These are phyloP conservation scores for Temnothorax nylanderi DNA, from an alignment of 1,140 invertebrate species.

Conservation along the genomic window DNA sequence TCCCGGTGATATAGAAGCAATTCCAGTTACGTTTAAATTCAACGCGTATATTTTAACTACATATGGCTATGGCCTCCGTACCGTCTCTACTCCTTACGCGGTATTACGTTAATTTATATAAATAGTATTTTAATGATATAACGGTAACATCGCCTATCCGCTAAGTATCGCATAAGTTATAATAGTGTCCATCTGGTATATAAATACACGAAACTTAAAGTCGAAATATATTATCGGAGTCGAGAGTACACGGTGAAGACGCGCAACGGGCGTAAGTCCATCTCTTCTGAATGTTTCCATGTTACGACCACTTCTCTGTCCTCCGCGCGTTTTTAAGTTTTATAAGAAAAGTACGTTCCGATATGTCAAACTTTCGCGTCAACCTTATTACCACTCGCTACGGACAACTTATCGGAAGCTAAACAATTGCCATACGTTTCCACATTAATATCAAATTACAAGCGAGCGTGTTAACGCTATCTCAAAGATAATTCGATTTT, in stretches of 20 bases:
- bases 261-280: background rate
- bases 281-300: background rate
- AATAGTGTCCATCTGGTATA: slow-evolving; percentile 73
- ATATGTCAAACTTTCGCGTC: slow-evolving; percentile 33
- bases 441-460: slow-evolving; percentile 18
- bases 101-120: slow-evolving; percentile 82
- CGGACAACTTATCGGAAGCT: slow-evolving; percentile 32
- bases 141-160: slow-evolving; percentile 83
- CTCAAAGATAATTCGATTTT: slow-evolving; percentile 11
- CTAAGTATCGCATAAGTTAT: slow-evolving; percentile 75
- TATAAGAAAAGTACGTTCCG: slow-evolving; percentile 7
- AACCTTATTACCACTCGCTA: slow-evolving; percentile 10
- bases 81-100: slow-evolving; percentile 76
- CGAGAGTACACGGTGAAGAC: slow-evolving; percentile 22
- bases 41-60: slow-evolving; percentile 68
- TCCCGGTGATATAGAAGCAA: slow-evolving; percentile 53
- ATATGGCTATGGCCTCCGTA: slow-evolving; percentile 71
- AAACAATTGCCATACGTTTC: slow-evolving; percentile 28
- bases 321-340: background rate
- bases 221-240: slow-evolving; percentile 56
- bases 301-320: background rate
- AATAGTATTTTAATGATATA: slow-evolving; percentile 84
- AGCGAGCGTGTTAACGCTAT: background rate
- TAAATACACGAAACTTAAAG: slow-evolving; percentile 68
- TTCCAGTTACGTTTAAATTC: slow-evolving; percentile 74